Base-by-base conservation (phyloP, 2,888 invertebrate genomes). In the Dermolepida albohirtum region DNA sequence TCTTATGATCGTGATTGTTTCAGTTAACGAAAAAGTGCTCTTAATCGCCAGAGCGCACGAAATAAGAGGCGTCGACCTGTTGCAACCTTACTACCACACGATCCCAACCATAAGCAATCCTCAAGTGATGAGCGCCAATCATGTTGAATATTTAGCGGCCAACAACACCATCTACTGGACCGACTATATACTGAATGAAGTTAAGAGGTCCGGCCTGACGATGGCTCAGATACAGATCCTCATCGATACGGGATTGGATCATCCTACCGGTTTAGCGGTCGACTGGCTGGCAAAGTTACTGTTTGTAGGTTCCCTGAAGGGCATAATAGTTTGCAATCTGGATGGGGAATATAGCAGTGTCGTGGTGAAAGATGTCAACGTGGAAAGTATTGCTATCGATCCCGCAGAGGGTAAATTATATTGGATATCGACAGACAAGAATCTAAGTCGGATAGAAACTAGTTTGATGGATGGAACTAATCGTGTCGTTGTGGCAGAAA, bases 1-100 rank as follows among this genome's bases (percentile, higher is more conserved):
- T 22, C 4, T 22, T 22, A 4, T 4, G 1, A 22, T 22, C 4
- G 22, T 22, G 22, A 22, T 22, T 22, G 79, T 84, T 80, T 74
- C 85, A 87, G 92, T 89, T 68, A 93, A 94, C 82, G 93, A 94
- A 81, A 88, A 89, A 77, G 92, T 95, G 65, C 83, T 96, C 71
- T 85, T 96, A 72, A 90, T 95, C 77, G 91, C 92, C 1, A 86
- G 90, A 77, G 85, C 87, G 43, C 90, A 89, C 74, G 93, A 93
- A 84, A 92, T 96, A 74, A 88, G 94, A 59, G 96, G 95, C 50
- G 91, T 96, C 68, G 94, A 95, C 83, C 83, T 93, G 73, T 87
- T 88, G 69, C 89, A 89, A 80, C 92, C 93, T 2, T 88, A 89
- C 79, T 90, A 89, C 81, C 92, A 91, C 79, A 90, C 92, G 47